phyloP scores from a whole-genome alignment of 1,140 invertebrate genomes.

The Orussus abietinus region DNA sequence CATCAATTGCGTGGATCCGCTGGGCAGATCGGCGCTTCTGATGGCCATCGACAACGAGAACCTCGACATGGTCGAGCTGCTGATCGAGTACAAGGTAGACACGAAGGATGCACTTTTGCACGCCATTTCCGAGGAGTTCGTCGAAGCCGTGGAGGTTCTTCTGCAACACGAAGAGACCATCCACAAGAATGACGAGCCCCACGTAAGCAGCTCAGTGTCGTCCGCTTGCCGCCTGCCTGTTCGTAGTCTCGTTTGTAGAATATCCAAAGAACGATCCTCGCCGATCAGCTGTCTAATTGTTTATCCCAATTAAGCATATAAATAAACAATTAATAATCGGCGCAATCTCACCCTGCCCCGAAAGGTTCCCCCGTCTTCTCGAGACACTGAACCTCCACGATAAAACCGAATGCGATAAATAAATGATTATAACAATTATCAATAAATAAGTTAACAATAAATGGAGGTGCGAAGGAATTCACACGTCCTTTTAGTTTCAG shows the following conservation, averaged over 20 bases:
- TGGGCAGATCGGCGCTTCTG: constrained; percentile 84
- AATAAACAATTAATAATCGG: not conserved
- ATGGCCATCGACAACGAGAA: constrained; percentile 99
- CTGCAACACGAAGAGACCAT: constrained; percentile 87
- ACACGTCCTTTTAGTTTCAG: too few species aligned
- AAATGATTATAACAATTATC: too few species aligned
- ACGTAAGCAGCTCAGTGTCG: constrained; percentile 60
- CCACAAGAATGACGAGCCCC: constrained; percentile 73
- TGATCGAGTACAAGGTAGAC: constrained; percentile 84
- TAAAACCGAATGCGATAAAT: too few species aligned
- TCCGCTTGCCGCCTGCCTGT: constrained; percentile 24
- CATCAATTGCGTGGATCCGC: constrained; percentile 95
- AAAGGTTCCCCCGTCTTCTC: not conserved
- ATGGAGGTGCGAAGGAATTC: too few species aligned
- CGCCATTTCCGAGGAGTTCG: constrained; percentile 96
- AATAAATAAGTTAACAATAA: too few species aligned
- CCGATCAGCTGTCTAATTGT: too few species aligned
- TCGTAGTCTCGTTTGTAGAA: constrained; percentile 21
- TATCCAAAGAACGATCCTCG: not conserved
- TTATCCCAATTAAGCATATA: too few species aligned
- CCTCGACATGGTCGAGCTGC: constrained; percentile 95
- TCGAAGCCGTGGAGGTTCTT: constrained; percentile 94
- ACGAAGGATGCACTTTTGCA: constrained; percentile 93
- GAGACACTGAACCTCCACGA: not conserved
- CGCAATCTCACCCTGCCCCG: not conserved